phyloP scores from a whole-genome alignment of 2,113 vertebrate genomes.

The Lophius piscatorius region DNA sequence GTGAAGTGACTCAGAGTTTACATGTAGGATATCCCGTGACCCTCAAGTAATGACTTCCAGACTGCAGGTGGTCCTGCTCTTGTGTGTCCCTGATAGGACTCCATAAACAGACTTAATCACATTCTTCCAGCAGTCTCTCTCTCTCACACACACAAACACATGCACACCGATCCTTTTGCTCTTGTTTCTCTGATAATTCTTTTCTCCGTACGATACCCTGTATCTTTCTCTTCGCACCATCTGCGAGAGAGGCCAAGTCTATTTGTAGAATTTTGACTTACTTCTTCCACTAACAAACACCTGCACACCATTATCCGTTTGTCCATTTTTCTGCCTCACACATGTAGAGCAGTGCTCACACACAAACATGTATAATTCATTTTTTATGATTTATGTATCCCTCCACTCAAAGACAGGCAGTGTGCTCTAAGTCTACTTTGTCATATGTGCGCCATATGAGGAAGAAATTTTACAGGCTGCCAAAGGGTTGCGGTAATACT shows the following conservation, averaged over 20 bases:
- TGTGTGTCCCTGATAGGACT: constrained; percentile 83
- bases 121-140: constrained; percentile 48
- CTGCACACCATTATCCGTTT: background rate
- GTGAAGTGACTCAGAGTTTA: constrained; percentile 97
- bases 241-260: background rate
- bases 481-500: constrained; percentile 58
- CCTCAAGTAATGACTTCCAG: constrained; percentile 95
- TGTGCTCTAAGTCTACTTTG: constrained; percentile 8
- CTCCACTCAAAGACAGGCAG: constrained; percentile 1
- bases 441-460: constrained; percentile 74
- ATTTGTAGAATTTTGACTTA: background rate
- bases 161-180: background rate
- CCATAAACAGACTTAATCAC: constrained; percentile 81
- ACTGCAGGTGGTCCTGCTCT: constrained; percentile 92
- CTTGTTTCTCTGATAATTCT: background rate
- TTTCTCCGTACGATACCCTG: background rate
- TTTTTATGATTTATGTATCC: background rate
- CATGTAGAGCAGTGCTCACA: background rate
- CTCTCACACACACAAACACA: background rate
- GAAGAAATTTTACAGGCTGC: constrained; percentile 45
- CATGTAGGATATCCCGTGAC: constrained; percentile 93
- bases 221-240: background rate
- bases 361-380: background rate
- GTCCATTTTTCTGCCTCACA: constrained; percentile 1
- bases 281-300: background rate